Evolutionary conservation across 1,140 invertebrate genomes (phyloP).

Genomic region (Muscidifurax raptorellus): DNA sequence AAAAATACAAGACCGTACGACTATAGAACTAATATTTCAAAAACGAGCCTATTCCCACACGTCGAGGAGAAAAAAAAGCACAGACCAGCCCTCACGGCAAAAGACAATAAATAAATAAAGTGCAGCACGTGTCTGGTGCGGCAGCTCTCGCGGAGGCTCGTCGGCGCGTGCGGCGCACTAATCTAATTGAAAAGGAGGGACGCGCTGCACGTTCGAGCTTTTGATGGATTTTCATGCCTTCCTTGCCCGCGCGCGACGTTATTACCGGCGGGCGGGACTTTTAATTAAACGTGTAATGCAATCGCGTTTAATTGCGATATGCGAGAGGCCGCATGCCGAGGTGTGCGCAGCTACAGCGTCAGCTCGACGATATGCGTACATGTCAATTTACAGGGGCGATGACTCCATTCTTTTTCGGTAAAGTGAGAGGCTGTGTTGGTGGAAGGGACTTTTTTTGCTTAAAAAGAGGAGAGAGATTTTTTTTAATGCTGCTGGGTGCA

Average conservation of each 20-base stretch:
- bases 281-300: slow-evolving; percentile 42
- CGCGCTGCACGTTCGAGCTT: not conserved
- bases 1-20: too few species aligned
- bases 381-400: not conserved
- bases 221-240: slow-evolving; percentile 35
- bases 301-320: slow-evolving; percentile 33
- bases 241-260: slow-evolving; percentile 7
- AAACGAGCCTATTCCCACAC: too few species aligned
- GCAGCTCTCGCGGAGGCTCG: not conserved
- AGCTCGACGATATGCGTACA: not conserved
- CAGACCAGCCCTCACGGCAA: not conserved
- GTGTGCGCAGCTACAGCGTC: not conserved
- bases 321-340: not conserved
- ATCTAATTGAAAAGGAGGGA: slow-evolving; percentile 38
- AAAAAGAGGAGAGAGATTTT: too few species aligned
- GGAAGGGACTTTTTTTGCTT: too few species aligned
- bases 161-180: not conserved
- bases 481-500: too few species aligned
- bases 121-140: not conserved
- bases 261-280: not conserved
- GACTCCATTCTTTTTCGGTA: too few species aligned
- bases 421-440: too few species aligned
- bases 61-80: not conserved
- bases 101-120: not conserved
- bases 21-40: not conserved